Evolutionary conservation across 1,140 invertebrate species (phyloP).

Genomic region (Heliconius hermathena): DNA sequence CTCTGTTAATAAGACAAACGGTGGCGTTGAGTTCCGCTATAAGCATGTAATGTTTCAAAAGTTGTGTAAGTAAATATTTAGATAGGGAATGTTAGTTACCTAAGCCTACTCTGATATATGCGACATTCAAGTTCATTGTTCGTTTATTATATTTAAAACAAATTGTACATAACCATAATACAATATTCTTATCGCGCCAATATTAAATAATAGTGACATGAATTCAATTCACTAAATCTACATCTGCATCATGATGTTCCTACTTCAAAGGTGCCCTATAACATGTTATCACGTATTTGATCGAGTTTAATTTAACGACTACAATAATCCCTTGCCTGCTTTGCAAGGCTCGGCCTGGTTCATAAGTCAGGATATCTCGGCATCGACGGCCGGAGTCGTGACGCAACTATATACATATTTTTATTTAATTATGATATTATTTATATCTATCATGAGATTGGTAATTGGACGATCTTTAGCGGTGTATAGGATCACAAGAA

Average conservation of each 20-base stretch:
- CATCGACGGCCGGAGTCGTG: slow-evolving; percentile 20
- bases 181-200: no score
- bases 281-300: slow-evolving; percentile 4
- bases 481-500: neutral
- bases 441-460: slow-evolving; percentile 16
- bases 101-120: no score
- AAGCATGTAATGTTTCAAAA: no score
- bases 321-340: slow-evolving; percentile 2
- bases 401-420: slow-evolving; percentile 26
- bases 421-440: slow-evolving; percentile 35
- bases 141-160: no score
- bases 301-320: slow-evolving; percentile 10
- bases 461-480: slow-evolving; percentile 2
- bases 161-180: no score
- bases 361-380: slow-evolving; percentile 22
- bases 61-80: no score
- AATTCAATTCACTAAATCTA: neutral
- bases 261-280: neutral
- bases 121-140: no score
- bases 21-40: no score
- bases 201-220: neutral
- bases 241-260: neutral
- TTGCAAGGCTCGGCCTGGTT: neutral
- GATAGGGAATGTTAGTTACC: no score
- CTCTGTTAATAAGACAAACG: no score